Conservation (phyloP, 2,888 invertebrate genomes). For the Tipula confusa region DNA sequence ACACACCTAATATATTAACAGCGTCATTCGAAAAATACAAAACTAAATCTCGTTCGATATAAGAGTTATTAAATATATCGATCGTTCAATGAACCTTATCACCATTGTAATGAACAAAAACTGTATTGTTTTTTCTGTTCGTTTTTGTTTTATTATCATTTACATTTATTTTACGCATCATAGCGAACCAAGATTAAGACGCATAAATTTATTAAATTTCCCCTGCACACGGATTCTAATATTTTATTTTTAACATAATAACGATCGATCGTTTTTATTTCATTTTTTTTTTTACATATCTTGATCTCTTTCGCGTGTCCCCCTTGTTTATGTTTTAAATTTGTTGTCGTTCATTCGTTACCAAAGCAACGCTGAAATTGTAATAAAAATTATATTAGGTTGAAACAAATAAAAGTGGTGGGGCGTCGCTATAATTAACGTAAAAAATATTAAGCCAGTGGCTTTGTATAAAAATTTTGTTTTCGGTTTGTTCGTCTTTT, state of each 20-base stretch:
- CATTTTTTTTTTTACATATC: background rate
- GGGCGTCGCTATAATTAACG: background rate
- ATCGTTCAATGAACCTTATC: background rate
- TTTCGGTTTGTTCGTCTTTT: background rate
- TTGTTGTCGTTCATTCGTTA: background rate
- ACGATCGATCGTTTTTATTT: background rate
- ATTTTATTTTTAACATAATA: background rate
- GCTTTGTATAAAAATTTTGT: background rate
- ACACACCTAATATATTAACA: background rate
- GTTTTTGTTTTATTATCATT: no score
- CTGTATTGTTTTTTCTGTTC: background rate
- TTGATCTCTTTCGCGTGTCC: background rate
- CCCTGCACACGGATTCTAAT: background rate
- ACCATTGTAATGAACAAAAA: background rate
- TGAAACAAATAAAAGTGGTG: background rate
- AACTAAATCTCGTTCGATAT: background rate
- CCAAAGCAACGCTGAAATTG: background rate
- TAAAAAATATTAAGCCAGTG: background rate
- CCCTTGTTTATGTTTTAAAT: background rate
- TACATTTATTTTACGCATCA: background rate
- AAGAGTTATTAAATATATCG: no score
- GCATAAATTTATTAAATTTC: background rate
- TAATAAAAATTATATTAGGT: background rate
- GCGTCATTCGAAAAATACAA: background rate
- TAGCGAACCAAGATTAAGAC: background rate